Percentiles rank a stretch among this genome's conserved stretches.
These are phyloP conservation scores for Amorpha juglandis DNA, from an alignment of 2,888 invertebrate genomes.

Conservation along the genomic window DNA sequence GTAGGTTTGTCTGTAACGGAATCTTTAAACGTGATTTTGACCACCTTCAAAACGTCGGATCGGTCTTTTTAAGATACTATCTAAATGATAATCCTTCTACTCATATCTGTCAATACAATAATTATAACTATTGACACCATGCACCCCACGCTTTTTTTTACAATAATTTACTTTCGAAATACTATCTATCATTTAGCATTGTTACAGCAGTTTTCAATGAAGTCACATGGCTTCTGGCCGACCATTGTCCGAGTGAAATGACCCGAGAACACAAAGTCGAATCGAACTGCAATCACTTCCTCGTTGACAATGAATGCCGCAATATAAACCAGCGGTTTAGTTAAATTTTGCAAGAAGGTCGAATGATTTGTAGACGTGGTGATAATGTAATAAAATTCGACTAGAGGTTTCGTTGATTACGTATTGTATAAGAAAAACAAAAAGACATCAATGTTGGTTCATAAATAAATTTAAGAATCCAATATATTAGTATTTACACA, in stretches of 20 bases:
- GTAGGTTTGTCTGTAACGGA: too few species aligned
- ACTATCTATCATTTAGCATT: neutral
- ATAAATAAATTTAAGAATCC: too few species aligned
- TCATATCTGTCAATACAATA: too few species aligned
- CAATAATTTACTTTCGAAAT: neutral
- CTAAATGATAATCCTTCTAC: too few species aligned
- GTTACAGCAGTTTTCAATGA: slow-evolving; percentile 1
- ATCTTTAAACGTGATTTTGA: too few species aligned
- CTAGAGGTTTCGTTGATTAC: too few species aligned
- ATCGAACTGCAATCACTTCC: slow-evolving; percentile 33
- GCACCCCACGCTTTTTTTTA: too few species aligned
- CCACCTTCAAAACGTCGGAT: too few species aligned
- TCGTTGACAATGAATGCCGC: slow-evolving; percentile 24
- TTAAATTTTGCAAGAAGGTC: slow-evolving; percentile 8
- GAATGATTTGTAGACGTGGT: neutral
- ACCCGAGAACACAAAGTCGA: slow-evolving; percentile 35
- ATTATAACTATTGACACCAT: too few species aligned
- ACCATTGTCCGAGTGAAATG: slow-evolving; percentile 39
- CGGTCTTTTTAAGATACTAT: too few species aligned
- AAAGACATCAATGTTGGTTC: too few species aligned
- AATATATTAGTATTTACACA: neutral
- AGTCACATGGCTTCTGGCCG: slow-evolving; percentile 13
- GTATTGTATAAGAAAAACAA: too few species aligned
- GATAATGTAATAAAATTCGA: neutral
- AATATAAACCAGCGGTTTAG: slow-evolving; percentile 18